These are phyloP conservation scores for Cecropterus lyciades DNA, from an alignment of 1,140 invertebrate species.

Conservation along the genomic window DNA sequence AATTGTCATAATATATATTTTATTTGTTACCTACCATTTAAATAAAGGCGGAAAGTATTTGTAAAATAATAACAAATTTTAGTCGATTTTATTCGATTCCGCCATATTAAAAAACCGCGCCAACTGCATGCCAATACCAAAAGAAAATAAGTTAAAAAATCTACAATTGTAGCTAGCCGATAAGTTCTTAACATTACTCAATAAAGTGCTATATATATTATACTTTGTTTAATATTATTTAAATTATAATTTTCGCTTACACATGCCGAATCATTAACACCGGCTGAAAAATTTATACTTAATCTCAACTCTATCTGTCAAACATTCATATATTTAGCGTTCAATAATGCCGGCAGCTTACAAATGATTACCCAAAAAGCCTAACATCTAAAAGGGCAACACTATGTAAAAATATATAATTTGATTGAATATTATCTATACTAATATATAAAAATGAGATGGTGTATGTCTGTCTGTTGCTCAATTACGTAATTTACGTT, in stretches of 20 bases:
- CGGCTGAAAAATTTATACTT: constrained; percentile 8
- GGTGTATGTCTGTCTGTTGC: no score
- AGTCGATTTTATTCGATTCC: not conserved
- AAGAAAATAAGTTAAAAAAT: constrained; percentile 62
- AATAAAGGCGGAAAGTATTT: constrained; percentile 29
- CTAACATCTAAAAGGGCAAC: no score
- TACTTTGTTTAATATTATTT: constrained; percentile 58
- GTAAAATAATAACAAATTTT: constrained; percentile 7
- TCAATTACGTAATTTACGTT: no score
- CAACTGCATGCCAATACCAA: constrained; percentile 29
- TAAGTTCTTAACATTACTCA: constrained; percentile 60
- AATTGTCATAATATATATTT: constrained; percentile 7
- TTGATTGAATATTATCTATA: no score
- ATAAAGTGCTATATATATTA: constrained; percentile 73
- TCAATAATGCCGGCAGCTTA: constrained; percentile 18
- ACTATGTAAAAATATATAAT: no score
- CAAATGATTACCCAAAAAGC: not conserved
- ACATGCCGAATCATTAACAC: constrained; percentile 13
- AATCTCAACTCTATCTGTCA: constrained; percentile 12
- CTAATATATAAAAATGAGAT: no score
- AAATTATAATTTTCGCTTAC: constrained; percentile 46
- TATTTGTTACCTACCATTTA: constrained; percentile 22
- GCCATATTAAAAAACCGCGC: constrained; percentile 20
- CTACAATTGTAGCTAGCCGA: constrained; percentile 69
- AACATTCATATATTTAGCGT: constrained; percentile 5